Conservation (phyloP, 2,888 invertebrate genomes). For the Ochropacha duplaris region DNA sequence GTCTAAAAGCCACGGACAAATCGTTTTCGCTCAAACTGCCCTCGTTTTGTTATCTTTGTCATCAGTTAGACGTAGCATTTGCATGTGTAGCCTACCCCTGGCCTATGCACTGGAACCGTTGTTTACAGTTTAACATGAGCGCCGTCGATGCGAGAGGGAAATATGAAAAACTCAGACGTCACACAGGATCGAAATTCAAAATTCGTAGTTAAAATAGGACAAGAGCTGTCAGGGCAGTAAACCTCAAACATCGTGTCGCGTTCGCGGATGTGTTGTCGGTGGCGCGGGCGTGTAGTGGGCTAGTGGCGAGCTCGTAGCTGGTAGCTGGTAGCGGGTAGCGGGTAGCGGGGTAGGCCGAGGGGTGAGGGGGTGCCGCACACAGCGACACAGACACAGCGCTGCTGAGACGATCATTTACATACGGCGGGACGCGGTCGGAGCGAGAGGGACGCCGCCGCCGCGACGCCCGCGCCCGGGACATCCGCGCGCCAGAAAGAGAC, state of each 20-base stretch:
- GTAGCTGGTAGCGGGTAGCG: not conserved
- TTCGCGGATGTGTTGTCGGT: conserved; percentile 44
- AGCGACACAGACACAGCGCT: conserved; percentile 54
- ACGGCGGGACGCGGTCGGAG: conserved; percentile 65
- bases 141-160: conserved; percentile 32
- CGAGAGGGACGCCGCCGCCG: conserved; percentile 54
- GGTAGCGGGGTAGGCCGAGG: conserved; percentile 27
- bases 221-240: conserved; percentile 80
- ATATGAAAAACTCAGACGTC: conserved; percentile 49
- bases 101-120: conserved; percentile 27
- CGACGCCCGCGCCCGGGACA: conserved; percentile 55
- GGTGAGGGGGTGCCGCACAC: conserved; percentile 64
- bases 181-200: conserved; percentile 48
- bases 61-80: conserved; percentile 63
- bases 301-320: conserved; percentile 12
- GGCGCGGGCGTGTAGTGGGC: conserved; percentile 40
- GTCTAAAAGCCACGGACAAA: conserved; percentile 3
- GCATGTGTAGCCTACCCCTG: conserved; percentile 52
- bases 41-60: conserved; percentile 69
- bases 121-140: conserved; percentile 33
- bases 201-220: conserved; percentile 78
- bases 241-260: conserved; percentile 62
- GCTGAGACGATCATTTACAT: conserved; percentile 82
- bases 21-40: conserved; percentile 51
- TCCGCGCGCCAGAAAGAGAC: conserved; percentile 67